Evolutionary conservation across 2,888 invertebrate species (phyloP).

Genomic region (Sacculina carcini): DNA sequence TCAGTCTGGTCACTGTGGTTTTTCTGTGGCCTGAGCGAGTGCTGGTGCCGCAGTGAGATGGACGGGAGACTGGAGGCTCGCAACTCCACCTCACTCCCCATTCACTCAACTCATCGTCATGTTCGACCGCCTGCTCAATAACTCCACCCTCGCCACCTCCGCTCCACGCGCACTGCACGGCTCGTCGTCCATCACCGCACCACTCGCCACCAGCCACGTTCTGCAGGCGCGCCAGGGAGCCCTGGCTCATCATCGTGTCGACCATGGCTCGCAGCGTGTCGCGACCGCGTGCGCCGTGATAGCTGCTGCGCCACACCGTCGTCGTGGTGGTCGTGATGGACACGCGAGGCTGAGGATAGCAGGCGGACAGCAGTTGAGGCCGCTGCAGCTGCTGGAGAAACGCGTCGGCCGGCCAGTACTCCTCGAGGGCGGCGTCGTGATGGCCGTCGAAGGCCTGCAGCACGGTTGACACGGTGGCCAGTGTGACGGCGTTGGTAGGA

Average conservation of each 20-base stretch:
- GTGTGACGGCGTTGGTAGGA: constrained; percentile 75
- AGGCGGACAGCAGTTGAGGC: not conserved
- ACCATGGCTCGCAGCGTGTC: no score
- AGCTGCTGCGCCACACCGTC: no score
- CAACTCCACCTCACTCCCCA: not conserved
- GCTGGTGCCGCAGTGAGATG: not conserved
- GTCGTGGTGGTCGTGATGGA: no score
- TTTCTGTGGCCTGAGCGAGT: not conserved
- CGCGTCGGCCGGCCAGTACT: no score
- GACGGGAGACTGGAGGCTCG: no score
- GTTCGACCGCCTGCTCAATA: not conserved
- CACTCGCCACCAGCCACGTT: no score
- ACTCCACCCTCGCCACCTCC: not conserved
- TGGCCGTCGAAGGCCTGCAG: constrained; percentile 25
- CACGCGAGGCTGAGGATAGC: no score
- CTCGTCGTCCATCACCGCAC: no score
- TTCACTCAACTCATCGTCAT: not conserved
- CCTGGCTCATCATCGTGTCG: no score
- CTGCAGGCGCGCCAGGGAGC: no score
- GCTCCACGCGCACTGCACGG: not conserved
- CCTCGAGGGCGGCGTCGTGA: no score
- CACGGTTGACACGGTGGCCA: constrained; percentile 57
- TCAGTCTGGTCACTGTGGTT: not conserved
- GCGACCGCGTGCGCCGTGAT: no score
- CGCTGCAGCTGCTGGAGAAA: not conserved